Base-by-base conservation (phyloP, 2,888 invertebrate species). In the Colostygia pectinataria region DNA sequence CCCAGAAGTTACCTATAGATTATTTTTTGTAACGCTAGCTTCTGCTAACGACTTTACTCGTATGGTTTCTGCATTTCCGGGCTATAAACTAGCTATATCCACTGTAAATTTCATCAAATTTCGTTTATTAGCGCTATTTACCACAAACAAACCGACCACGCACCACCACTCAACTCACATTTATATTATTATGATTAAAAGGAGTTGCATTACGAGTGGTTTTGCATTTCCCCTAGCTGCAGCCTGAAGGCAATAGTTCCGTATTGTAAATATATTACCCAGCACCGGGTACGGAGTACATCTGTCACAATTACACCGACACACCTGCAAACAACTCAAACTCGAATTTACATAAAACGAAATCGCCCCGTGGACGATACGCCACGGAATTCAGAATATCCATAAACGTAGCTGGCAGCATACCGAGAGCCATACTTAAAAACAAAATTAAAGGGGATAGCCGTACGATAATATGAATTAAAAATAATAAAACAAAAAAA, bases 371-470 rank as follows among this genome's bases (percentile, higher is more conserved):
- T 75, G 75, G 75, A 78, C 75, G 77, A 78, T 83, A 80, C 83
- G 59, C 81, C 79, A 80, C 80, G 86, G 89, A 87, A 88, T 89
- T 86, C 82, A 65, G 81, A 88, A 86, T 84, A 87, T 84, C 87
- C 85, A 87, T 87, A 88, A 89, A 87, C 80, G 83, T 88, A 80
- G 87, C 88, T 86, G 85, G 71, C 87, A 88, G 88, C 85, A 88
- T 85, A 83, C 84, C 86, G 80, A 79, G 81, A 80, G 74, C 87
- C 88, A 87, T 88, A 89, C 88, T 90, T 89, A 89, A 90, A 90
- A 88, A 88, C 89, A 86, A 90, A 90, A 90, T 89, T 90, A 89
- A 90, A 90, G 90, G 86, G 90, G 87, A 88, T 87, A 87, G 87
- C 88, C 83, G 77, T 83, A 86, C 88, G 86, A 89, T 90, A 89